phyloP scores from a whole-genome alignment of 1,140 invertebrate species.

The Meteorus sp. region DNA sequence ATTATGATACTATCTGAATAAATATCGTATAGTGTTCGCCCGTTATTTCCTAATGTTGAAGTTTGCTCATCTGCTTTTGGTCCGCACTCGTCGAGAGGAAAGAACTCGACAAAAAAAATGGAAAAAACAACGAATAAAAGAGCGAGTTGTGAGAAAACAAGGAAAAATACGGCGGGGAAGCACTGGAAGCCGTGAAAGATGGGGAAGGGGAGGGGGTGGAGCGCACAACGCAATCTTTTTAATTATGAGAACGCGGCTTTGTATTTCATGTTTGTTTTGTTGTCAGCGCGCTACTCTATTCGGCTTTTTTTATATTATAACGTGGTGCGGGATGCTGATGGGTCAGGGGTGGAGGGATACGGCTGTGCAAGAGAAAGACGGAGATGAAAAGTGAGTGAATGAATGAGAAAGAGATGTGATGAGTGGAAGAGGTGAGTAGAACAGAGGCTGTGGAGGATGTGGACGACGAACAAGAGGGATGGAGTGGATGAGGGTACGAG shows the following conservation, averaged over 20 bases:
- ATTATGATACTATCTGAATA: slow-evolving; percentile 8
- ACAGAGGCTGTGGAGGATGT: slow-evolving; percentile 20
- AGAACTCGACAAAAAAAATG: neutral
- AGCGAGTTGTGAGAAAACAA: slow-evolving; percentile 22
- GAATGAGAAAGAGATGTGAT: slow-evolving; percentile 23
- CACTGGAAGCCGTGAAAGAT: neutral
- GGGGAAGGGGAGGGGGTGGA: slow-evolving; percentile 5
- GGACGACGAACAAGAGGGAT: slow-evolving; percentile 46
- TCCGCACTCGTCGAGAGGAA: neutral
- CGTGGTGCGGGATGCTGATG: slow-evolving; percentile 46
- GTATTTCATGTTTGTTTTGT: slow-evolving; percentile 56
- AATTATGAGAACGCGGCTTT: slow-evolving; percentile 54
- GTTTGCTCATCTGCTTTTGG: no score
- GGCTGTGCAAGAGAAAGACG: slow-evolving; percentile 4
- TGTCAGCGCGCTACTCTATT: slow-evolving; percentile 52
- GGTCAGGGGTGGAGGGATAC: slow-evolving; percentile 41
- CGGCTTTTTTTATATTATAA: slow-evolving; percentile 55
- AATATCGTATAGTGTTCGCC: slow-evolving; percentile 11
- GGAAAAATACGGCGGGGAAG: neutral
- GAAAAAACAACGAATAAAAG: slow-evolving; percentile 10
- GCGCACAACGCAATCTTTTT: slow-evolving; percentile 52
- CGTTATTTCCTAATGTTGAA: neutral
- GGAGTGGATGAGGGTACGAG: no score
- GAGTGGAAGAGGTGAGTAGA: no score
- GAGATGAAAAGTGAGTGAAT: slow-evolving; percentile 12